phyloP scores from a whole-genome alignment of 2,113 vertebrate species.

The Irena cyanogastra region DNA sequence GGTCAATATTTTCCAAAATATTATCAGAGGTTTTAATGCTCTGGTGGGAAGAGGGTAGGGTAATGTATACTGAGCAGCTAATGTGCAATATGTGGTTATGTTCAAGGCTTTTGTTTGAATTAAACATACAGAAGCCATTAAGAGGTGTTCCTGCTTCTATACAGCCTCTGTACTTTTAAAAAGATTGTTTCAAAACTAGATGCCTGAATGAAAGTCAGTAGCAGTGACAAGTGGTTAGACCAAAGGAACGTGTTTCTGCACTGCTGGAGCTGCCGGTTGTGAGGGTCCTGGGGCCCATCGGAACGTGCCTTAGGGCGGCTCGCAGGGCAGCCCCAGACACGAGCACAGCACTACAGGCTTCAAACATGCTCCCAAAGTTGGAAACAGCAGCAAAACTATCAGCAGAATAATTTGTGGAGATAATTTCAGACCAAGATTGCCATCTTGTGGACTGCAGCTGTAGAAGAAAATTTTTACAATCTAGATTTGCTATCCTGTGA shows the following conservation, averaged over 20 bases:
- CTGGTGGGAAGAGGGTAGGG: neutral
- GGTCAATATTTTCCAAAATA: neutral
- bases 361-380: neutral
- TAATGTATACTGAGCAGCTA: neutral
- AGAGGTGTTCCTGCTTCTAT: neutral
- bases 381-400: neutral
- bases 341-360: neutral
- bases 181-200: neutral
- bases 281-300: neutral
- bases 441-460: conserved; percentile 58
- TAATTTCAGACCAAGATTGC: conserved; percentile 50
- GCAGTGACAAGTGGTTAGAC: neutral
- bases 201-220: neutral
- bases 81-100: neutral
- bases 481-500: neutral
- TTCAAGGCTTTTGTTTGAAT: neutral
- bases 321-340: neutral
- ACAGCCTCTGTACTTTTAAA: neutral
- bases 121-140: neutral
- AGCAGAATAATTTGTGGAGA: neutral
- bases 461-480: neutral
- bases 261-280: neutral
- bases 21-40: neutral
- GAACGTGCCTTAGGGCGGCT: neutral
- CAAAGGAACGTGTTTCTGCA: neutral